These are phyloP conservation scores for Acinonyx jubatus DNA, from an alignment of 2,113 vertebrate genomes.

Conservation along the genomic window DNA sequence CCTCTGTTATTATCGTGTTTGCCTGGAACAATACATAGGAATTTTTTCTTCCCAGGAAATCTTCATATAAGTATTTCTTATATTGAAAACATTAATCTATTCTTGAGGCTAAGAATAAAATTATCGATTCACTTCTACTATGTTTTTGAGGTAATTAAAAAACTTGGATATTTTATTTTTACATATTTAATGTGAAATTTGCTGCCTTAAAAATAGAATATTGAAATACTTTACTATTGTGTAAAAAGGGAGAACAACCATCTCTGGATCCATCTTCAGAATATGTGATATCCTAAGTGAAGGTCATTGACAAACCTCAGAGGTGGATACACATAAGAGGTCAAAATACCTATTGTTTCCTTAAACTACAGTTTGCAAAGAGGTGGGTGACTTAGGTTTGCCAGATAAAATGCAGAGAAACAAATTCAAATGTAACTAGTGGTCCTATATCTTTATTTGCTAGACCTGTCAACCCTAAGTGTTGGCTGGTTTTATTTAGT, in stretches of 20 bases:
- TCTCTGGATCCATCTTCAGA: not conserved
- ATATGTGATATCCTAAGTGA: not conserved
- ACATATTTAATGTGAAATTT: conserved; percentile 5
- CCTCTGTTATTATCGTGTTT: conserved; percentile 53
- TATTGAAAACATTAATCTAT: conserved; percentile 39
- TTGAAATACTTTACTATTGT: not conserved
- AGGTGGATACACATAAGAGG: not conserved
- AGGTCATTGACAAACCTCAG: not conserved
- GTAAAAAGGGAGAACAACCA: not conserved
- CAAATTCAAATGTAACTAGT: not conserved
- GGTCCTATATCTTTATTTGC: not conserved
- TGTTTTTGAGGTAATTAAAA: not conserved
- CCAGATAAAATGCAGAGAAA: not conserved
- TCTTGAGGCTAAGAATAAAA: not conserved
- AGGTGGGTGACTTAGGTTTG: not conserved
- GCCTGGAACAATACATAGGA: conserved; percentile 3
- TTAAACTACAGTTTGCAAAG: not conserved
- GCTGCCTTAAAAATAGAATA: not conserved
- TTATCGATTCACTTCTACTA: not conserved
- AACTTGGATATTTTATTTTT: not conserved
- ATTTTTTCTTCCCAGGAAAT: conserved; percentile 53
- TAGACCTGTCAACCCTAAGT: not conserved
- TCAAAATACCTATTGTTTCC: not conserved
- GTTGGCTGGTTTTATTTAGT: not conserved
- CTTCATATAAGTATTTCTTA: conserved; percentile 42